Evolutionary conservation across 2,888 invertebrate species (phyloP).

Genomic region (Perizoma flavofasciatum): DNA sequence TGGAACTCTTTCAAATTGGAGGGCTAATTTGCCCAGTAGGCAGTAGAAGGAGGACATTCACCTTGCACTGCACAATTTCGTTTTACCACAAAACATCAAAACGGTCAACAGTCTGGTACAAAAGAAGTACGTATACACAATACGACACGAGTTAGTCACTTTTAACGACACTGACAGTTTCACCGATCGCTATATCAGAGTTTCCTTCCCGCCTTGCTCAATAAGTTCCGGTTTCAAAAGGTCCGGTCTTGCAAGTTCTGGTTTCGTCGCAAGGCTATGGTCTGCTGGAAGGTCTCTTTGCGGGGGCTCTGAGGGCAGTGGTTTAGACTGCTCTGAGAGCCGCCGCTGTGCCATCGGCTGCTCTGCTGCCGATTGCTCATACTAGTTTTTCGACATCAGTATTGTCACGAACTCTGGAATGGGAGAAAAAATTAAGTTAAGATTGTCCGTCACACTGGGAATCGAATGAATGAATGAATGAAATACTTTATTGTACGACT

Average conservation of each 20-base stretch:
- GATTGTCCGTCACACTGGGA: neutral
- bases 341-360: constrained; percentile 59
- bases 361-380: constrained; percentile 48
- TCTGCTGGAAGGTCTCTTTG: constrained; percentile 24
- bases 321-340: constrained; percentile 63
- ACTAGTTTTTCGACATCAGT: constrained; percentile 92
- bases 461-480: too few species aligned
- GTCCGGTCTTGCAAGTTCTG: constrained; percentile 7
- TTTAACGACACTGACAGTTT: constrained; percentile 44
- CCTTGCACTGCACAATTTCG: constrained; percentile 17
- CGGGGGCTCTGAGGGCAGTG: constrained; percentile 24
- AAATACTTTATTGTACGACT: too few species aligned
- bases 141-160: constrained; percentile 29
- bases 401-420: constrained; percentile 93
- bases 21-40: too few species aligned
- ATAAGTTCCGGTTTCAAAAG: constrained; percentile 48
- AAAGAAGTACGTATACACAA: constrained; percentile 39
- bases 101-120: constrained; percentile 21
- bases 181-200: constrained; percentile 69
- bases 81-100: constrained; percentile 3
- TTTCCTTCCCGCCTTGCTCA: constrained; percentile 75
- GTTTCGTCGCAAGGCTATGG: constrained; percentile 7
- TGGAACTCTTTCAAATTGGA: too few species aligned
- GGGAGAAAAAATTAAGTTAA: neutral
- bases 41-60: neutral